Percentiles rank a stretch among this genome's conserved stretches.
Conservation (phyloP, 2,888 invertebrate genomes). For the Ichneumoninae sp. region DNA sequence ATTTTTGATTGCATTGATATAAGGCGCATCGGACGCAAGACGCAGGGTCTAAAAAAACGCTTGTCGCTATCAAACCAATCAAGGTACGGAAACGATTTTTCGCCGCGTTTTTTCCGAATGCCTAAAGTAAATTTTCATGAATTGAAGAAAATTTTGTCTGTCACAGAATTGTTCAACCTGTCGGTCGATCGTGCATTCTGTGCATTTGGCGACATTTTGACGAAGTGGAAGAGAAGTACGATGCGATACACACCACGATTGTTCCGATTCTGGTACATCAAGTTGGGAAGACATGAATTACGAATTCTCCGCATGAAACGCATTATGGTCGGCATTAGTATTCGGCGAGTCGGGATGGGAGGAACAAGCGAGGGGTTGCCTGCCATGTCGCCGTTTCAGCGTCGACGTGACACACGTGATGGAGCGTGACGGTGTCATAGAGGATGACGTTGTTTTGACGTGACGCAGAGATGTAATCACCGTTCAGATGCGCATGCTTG, state of each 20-base stretch:
- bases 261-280: neutral
- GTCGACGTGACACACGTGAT: slow-evolving; percentile 73
- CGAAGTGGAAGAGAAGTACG: slow-evolving; percentile 12
- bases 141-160: too few relatives aligned
- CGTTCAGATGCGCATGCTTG: slow-evolving; percentile 39
- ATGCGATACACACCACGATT: slow-evolving; percentile 4
- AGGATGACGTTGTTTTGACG: slow-evolving; percentile 74
- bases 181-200: neutral
- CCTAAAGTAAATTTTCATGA: too few relatives aligned
- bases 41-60: too few relatives aligned
- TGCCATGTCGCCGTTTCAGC: slow-evolving; percentile 59
- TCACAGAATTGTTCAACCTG: neutral
- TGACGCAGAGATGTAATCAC: slow-evolving; percentile 69
- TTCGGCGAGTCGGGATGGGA: slow-evolving; percentile 69
- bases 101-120: too few relatives aligned
- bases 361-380: slow-evolving; percentile 48
- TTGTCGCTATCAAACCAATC: too few relatives aligned
- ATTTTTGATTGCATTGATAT: too few relatives aligned
- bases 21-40: too few relatives aligned
- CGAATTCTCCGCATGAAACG: slow-evolving; percentile 74
- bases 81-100: too few relatives aligned
- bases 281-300: slow-evolving; percentile 65
- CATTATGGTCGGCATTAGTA: slow-evolving; percentile 78
- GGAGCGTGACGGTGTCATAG: slow-evolving; percentile 73
- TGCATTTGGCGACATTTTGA: slow-evolving; percentile 4